phyloP scores from a whole-genome alignment of 2,113 vertebrate genomes.

The Cryptomyrus ogoouensis region DNA sequence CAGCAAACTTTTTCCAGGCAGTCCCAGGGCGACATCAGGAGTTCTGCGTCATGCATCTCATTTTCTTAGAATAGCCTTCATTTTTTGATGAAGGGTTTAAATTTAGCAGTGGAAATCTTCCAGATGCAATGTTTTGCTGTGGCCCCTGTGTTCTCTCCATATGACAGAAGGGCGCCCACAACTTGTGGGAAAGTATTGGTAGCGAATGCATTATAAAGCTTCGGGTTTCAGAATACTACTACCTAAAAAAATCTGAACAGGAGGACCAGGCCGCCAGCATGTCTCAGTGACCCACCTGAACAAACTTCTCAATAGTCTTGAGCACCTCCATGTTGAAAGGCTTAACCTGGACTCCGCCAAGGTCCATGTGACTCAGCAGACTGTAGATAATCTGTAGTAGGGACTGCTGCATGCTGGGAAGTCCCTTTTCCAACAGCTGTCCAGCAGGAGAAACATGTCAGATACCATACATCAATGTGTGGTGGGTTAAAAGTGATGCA shows the following conservation, averaged over 20 bases:
- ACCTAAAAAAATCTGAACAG: background rate
- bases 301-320: constrained; percentile 95
- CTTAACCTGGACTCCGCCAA: constrained; percentile 84
- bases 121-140: background rate
- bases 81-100: constrained; percentile 36
- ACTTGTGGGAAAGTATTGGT: constrained; percentile 59
- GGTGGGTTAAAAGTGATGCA: background rate
- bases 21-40: background rate
- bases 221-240: constrained; percentile 65
- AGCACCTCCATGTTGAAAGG: constrained; percentile 91
- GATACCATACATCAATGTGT: background rate
- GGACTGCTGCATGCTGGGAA: constrained; percentile 92
- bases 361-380: constrained; percentile 92
- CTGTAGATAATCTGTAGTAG: constrained; percentile 96
- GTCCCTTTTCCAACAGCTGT: constrained; percentile 91
- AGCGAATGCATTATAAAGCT: constrained; percentile 68
- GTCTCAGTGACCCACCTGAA: constrained; percentile 69
- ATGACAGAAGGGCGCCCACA: constrained; percentile 62
- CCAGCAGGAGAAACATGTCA: background rate
- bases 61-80: background rate
- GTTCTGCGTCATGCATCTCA: background rate
- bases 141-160: constrained; percentile 64
- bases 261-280: too few relatives aligned
- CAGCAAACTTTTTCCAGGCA: background rate
- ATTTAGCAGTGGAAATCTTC: constrained; percentile 42